Evolutionary conservation across 2,888 invertebrate species (phyloP).

Genomic region (Drosophila nr. perissopoda): DNA sequence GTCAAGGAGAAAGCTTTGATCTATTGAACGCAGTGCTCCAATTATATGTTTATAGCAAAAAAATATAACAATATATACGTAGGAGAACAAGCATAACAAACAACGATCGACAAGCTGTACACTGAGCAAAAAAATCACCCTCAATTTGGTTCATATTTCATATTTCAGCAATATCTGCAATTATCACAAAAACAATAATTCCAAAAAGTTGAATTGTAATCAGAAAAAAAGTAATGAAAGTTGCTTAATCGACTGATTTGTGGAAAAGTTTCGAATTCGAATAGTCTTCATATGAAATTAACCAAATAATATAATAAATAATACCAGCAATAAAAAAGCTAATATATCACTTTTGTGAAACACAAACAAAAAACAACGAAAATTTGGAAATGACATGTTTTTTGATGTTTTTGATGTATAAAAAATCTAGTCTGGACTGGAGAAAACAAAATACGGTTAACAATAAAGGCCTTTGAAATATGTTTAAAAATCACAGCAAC

Average conservation of each 20-base stretch:
- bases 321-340: background rate
- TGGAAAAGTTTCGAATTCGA: background rate
- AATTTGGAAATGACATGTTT: background rate
- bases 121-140: background rate
- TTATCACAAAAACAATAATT: background rate
- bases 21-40: slow-evolving; percentile 12
- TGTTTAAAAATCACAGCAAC: no score
- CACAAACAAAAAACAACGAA: background rate
- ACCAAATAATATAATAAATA: no score
- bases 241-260: background rate
- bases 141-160: background rate
- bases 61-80: background rate
- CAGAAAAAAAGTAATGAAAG: background rate
- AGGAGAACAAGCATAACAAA: background rate
- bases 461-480: background rate
- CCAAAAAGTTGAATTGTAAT: background rate
- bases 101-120: background rate
- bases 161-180: no score
- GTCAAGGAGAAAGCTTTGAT: background rate
- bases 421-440: background rate
- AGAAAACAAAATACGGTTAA: background rate
- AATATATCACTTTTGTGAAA: background rate
- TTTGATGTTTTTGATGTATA: background rate
- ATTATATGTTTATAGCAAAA: background rate
- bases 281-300: background rate